These are phyloP conservation scores for Leucophenga montana DNA, from an alignment of 2,888 invertebrate species.

Conservation along the genomic window DNA sequence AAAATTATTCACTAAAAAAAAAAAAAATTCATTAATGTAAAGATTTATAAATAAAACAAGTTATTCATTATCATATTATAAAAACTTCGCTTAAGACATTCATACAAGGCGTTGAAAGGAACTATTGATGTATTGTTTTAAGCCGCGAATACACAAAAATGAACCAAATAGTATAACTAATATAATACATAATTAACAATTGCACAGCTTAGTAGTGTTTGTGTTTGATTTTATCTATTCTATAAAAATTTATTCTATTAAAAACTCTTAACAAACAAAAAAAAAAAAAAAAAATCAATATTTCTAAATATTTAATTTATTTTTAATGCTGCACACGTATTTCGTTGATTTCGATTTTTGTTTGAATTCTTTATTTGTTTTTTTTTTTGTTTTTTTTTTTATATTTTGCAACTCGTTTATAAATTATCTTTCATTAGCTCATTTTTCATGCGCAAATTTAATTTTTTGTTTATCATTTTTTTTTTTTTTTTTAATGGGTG, in stretches of 20 bases:
- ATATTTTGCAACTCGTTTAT: slow-evolving; percentile 8
- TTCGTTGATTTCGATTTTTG: slow-evolving; percentile 19
- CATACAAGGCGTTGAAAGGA: background rate
- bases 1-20: too few species aligned
- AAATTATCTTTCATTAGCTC: background rate
- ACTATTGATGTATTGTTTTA: background rate
- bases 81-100: too few species aligned
- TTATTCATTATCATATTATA: too few species aligned
- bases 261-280: too few species aligned
- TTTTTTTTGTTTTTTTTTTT: slow-evolving; percentile 37
- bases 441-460: slow-evolving; percentile 6
- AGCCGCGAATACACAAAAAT: too few species aligned
- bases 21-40: background rate
- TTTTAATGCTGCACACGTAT: slow-evolving; percentile 7
- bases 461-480: background rate
- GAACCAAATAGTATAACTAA: too few species aligned
- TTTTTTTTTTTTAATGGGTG: slow-evolving; percentile 27
- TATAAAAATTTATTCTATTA: too few species aligned
- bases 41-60: background rate
- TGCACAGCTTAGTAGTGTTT: too few species aligned
- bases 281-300: too few species aligned
- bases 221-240: too few species aligned
- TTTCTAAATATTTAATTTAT: background rate
- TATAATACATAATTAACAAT: too few species aligned
- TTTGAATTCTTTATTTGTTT: slow-evolving; percentile 35